phyloP scores from a whole-genome alignment of 2,888 invertebrate genomes.

The Latrodectus elegans region DNA sequence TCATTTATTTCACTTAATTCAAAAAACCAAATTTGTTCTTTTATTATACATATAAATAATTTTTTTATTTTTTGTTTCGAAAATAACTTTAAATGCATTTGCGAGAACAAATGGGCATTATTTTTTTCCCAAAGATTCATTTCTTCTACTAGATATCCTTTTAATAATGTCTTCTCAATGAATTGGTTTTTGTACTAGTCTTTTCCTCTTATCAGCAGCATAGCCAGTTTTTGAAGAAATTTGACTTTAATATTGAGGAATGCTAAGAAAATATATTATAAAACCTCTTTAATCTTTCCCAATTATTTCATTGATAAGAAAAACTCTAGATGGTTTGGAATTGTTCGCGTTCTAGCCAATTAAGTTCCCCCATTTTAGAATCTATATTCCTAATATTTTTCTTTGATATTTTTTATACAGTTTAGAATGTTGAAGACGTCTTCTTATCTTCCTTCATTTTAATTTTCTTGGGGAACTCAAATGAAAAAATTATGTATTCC shows the following conservation, averaged over 20 bases:
- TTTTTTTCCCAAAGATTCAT: slow-evolving; percentile 1
- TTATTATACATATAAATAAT: not conserved
- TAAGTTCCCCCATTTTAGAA: slow-evolving; percentile 31
- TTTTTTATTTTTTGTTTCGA: not conserved
- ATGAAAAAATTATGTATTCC: not conserved
- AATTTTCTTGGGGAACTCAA: not conserved
- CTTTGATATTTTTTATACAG: not conserved
- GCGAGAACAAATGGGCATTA: slow-evolving; percentile 18
- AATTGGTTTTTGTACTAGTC: slow-evolving; percentile 32
- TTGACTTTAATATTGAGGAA: slow-evolving; percentile 37
- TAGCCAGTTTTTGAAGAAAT: not conserved
- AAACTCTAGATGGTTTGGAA: slow-evolving; percentile 20
- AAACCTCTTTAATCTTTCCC: slow-evolving; percentile 53
- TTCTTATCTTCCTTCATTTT: slow-evolving; percentile 1
- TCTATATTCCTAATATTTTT: slow-evolving; percentile 26
- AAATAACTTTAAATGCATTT: not conserved
- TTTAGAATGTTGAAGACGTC: not conserved
- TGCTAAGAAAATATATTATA: slow-evolving; percentile 50
- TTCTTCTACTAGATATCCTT: slow-evolving; percentile 20
- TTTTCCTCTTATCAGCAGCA: not conserved
- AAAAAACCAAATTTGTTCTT: slow-evolving; percentile 4
- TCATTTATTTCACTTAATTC: slow-evolving; percentile 63
- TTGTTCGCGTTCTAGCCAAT: slow-evolving; percentile 55
- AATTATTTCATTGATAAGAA: slow-evolving; percentile 54
- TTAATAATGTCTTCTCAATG: slow-evolving; percentile 34